Percentiles rank a stretch among this genome's conserved stretches.
phyloP scores from a whole-genome alignment of 2,888 invertebrate species.

The Cephus runcator region DNA sequence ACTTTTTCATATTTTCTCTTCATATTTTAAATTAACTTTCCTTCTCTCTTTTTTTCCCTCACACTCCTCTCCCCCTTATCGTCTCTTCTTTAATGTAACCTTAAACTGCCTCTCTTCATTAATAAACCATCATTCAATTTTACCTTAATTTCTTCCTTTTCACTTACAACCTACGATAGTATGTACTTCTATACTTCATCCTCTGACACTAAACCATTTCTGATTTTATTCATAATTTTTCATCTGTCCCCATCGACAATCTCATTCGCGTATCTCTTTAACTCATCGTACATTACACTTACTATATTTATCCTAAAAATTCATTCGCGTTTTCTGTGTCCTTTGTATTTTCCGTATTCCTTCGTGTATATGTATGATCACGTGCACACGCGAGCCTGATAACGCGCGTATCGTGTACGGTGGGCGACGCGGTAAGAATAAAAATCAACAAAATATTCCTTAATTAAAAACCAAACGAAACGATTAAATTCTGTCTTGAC shows the following conservation, averaged over 20 bases:
- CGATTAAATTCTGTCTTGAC: not conserved
- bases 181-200: not conserved
- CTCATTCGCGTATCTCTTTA: not conserved
- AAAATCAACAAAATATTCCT: not conserved
- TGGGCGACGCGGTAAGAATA: not conserved
- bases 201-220: not conserved
- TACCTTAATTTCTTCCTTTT: not conserved
- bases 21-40: constrained; percentile 17
- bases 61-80: constrained; percentile 4
- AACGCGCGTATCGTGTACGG: not conserved
- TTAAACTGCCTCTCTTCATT: constrained; percentile 10
- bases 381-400: not conserved
- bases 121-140: not conserved
- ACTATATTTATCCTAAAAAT: constrained; percentile 20
- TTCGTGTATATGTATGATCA: not conserved
- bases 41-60: constrained; percentile 7
- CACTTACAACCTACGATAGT: not conserved
- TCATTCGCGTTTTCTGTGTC: constrained; percentile 12
- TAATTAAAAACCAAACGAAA: not conserved
- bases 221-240: not conserved
- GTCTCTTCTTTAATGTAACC: not conserved
- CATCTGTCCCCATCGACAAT: not conserved
- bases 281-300: constrained; percentile 15
- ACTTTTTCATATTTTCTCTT: constrained; percentile 8
- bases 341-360: not conserved